A percentile compares a stretch with the other conserved stretches of the same genome.
These are phyloP conservation scores for Ethmia dodecea DNA, from an alignment of 2,888 invertebrate species.

Conservation along the genomic window DNA sequence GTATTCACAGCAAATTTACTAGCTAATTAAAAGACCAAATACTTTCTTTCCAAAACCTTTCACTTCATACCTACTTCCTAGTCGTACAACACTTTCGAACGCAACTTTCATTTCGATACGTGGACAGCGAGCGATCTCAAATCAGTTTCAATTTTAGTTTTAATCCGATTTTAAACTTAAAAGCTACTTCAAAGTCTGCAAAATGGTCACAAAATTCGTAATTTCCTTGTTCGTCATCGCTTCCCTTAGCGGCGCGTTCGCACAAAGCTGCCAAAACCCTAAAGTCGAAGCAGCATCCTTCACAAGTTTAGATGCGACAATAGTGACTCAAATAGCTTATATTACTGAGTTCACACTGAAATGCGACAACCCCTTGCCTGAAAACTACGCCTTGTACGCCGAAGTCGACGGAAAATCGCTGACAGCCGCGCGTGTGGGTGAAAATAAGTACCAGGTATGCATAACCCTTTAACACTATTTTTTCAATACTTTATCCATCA, in stretches of 20 bases:
- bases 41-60: slow-evolving; percentile 7
- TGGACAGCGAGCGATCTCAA: slow-evolving; percentile 16
- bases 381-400: slow-evolving; percentile 88
- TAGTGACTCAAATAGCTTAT: slow-evolving; percentile 93
- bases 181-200: slow-evolving; percentile 34
- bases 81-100: slow-evolving; percentile 15
- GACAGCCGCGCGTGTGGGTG: slow-evolving; percentile 87
- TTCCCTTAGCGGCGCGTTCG: slow-evolving; percentile 35
- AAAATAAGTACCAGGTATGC: slow-evolving; percentile 90
- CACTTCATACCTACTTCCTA: too few relatives aligned
- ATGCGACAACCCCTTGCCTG: slow-evolving; percentile 82
- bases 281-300: slow-evolving; percentile 88
- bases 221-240: slow-evolving; percentile 42
- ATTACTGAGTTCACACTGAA: slow-evolving; percentile 93
- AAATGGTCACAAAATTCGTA: slow-evolving; percentile 66
- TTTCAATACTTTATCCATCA: too few relatives aligned
- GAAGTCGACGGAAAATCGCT: slow-evolving; percentile 92
- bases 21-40: neutral
- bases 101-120: slow-evolving; percentile 16
- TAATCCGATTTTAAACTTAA: slow-evolving; percentile 28
- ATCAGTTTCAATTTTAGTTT: slow-evolving; percentile 23
- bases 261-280: slow-evolving; percentile 72
- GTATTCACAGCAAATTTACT: neutral
- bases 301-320: slow-evolving; percentile 94
- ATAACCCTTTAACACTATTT: neutral